Evolutionary conservation across 2,888 invertebrate species (phyloP).

Genomic region (Clepsis dumicolana): DNA sequence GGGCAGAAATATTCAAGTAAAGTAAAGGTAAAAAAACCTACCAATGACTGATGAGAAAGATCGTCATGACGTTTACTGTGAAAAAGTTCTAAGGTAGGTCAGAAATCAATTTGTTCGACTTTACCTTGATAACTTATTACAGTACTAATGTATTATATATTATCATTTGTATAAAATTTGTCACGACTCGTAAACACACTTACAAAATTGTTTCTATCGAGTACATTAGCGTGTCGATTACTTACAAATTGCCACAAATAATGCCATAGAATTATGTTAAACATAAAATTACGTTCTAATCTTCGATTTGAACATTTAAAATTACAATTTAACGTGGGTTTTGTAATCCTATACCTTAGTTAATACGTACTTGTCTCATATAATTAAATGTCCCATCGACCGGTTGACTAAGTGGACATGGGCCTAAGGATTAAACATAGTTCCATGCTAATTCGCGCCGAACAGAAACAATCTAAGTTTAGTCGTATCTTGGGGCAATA

Average conservation of each 20-base stretch:
- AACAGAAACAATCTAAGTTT: slow-evolving; percentile 3
- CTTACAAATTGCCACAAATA: slow-evolving; percentile 5
- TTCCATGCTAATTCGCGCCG: slow-evolving; percentile 34
- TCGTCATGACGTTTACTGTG: too few species aligned
- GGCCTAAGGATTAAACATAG: slow-evolving; percentile 16
- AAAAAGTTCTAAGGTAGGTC: too few species aligned
- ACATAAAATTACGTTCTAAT: slow-evolving; percentile 25
- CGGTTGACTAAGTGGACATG: slow-evolving; percentile 44
- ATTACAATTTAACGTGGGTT: slow-evolving; percentile 41
- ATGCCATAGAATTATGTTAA: slow-evolving; percentile 15
- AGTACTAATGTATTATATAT: too few species aligned
- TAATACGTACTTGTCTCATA: slow-evolving; percentile 37
- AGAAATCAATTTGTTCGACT: too few species aligned
- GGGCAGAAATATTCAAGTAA: too few species aligned
- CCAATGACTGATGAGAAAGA: too few species aligned
- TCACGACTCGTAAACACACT: not conserved
- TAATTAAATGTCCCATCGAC: slow-evolving; percentile 42
- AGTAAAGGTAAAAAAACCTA: too few species aligned
- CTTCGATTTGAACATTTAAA: slow-evolving; percentile 23
- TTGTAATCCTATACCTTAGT: slow-evolving; percentile 28
- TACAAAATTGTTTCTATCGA: not conserved
- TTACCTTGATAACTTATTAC: too few species aligned
- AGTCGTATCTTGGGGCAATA: not conserved
- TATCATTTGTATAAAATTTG: too few species aligned
- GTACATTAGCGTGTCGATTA: not conserved